Evolutionary conservation across 92 coral and sea anemone species (phyloP).

Genomic region (Phymanthus crucifer): DNA sequence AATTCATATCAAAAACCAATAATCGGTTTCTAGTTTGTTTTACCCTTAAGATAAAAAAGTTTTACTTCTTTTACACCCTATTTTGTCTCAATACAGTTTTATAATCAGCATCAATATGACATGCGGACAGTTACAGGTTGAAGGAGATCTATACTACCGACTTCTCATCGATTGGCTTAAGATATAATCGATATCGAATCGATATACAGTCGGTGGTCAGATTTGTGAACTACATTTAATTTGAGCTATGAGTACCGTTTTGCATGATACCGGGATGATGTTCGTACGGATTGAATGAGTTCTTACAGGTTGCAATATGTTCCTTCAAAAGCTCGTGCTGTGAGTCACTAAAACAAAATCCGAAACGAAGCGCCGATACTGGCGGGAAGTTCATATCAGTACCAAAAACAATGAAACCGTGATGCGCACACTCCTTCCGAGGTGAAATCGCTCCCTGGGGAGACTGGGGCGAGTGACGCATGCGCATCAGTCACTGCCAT

Average conservation of each 20-base stretch:
- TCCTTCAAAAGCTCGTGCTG: too few relatives aligned
- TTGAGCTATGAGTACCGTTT: background rate
- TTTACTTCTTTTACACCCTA: background rate
- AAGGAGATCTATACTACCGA: background rate
- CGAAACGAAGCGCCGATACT: too few relatives aligned
- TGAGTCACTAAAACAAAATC: too few relatives aligned
- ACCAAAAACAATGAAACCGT: too few relatives aligned
- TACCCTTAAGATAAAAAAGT: background rate
- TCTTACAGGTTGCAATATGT: too few relatives aligned
- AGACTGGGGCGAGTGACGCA: too few relatives aligned
- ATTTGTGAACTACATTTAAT: background rate
- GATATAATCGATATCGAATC: background rate
- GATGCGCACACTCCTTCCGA: too few relatives aligned
- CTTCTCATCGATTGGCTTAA: background rate
- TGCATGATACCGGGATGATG: too few relatives aligned
- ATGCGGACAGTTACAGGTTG: background rate
- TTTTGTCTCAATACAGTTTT: background rate
- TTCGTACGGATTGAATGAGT: too few relatives aligned
- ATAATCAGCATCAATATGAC: background rate
- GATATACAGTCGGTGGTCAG: background rate
- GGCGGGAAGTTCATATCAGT: too few relatives aligned
- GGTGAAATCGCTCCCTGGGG: too few relatives aligned
- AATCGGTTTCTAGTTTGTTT: background rate
- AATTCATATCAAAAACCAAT: background rate
- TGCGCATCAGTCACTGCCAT: too few relatives aligned